A percentile compares a stretch with the other conserved stretches of the same genome.
These are phyloP conservation scores for Chiloscyllium punctatum DNA, from an alignment of 2,797 vertebrate genomes.

Conservation along the genomic window DNA sequence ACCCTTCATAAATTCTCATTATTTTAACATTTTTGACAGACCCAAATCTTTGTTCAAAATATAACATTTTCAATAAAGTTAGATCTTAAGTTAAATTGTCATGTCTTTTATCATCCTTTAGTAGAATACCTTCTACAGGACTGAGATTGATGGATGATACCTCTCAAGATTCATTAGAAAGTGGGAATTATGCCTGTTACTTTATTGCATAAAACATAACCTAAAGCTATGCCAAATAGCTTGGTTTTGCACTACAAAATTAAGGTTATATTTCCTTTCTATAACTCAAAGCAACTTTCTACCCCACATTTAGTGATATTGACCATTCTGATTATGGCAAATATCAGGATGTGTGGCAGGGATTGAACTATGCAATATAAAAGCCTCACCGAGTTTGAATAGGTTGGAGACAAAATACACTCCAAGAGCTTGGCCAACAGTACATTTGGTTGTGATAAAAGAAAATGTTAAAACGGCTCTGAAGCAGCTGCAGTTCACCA, in stretches of 20 bases:
- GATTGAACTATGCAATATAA: background rate
- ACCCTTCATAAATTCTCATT: slow-evolving; percentile 60
- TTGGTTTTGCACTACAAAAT: background rate
- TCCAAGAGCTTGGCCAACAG: background rate
- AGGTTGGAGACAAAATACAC: background rate
- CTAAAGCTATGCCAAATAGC: background rate
- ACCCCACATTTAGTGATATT: background rate
- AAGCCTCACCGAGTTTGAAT: background rate
- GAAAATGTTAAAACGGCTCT: background rate
- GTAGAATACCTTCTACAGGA: background rate
- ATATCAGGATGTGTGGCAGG: background rate
- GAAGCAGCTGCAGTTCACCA: background rate
- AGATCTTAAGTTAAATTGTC: background rate
- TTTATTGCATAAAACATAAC: too few species aligned
- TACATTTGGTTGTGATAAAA: background rate
- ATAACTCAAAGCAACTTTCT: background rate
- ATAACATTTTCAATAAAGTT: background rate
- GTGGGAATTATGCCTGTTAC: too few species aligned
- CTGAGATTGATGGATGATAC: background rate
- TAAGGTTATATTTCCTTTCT: background rate
- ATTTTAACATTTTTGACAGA: slow-evolving; percentile 46
- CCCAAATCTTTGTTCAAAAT: background rate
- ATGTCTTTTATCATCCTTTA: background rate
- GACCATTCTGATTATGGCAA: background rate
- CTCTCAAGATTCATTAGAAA: background rate